Percentiles rank a stretch among this genome's conserved stretches.
These are phyloP conservation scores for Ametastegia equiseti DNA, from an alignment of 2,888 invertebrate genomes.

Conservation along the genomic window DNA sequence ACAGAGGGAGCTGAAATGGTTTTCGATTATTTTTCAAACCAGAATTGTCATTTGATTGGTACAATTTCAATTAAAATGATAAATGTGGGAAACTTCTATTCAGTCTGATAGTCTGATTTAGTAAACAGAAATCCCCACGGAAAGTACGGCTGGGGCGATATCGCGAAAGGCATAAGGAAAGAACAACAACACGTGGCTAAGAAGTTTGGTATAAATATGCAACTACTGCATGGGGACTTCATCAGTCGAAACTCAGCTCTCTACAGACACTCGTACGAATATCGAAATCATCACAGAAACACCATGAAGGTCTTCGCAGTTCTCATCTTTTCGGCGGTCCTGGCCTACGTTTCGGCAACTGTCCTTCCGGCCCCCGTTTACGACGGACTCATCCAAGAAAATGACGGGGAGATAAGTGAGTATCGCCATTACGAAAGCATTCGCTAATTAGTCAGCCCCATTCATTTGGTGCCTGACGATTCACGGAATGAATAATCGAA, in stretches of 20 bases:
- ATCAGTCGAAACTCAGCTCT: slow-evolving; percentile 17
- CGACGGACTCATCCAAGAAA: slow-evolving; percentile 44
- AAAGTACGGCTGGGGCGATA: background rate
- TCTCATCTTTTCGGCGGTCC: slow-evolving; percentile 42
- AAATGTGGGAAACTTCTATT: too few relatives aligned
- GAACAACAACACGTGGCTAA: background rate
- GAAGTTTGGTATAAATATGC: slow-evolving; percentile 17
- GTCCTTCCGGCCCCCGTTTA: slow-evolving; percentile 46
- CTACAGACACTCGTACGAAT: background rate
- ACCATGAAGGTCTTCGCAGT: slow-evolving; percentile 53
- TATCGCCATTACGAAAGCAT: background rate
- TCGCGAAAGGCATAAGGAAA: background rate
- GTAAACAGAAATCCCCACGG: background rate
- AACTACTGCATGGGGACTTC: background rate
- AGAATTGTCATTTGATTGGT: too few relatives aligned
- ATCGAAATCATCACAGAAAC: background rate
- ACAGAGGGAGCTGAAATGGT: too few relatives aligned
- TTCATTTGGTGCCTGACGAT: background rate
- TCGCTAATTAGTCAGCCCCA: background rate
- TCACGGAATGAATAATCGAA: background rate
- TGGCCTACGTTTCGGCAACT: slow-evolving; percentile 36
- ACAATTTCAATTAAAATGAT: too few relatives aligned
- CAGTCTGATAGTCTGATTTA: too few relatives aligned
- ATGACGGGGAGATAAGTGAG: slow-evolving; percentile 38
- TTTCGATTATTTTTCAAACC: too few relatives aligned